phyloP scores from a whole-genome alignment of 1,140 invertebrate species.

The Fopius arisanus region DNA sequence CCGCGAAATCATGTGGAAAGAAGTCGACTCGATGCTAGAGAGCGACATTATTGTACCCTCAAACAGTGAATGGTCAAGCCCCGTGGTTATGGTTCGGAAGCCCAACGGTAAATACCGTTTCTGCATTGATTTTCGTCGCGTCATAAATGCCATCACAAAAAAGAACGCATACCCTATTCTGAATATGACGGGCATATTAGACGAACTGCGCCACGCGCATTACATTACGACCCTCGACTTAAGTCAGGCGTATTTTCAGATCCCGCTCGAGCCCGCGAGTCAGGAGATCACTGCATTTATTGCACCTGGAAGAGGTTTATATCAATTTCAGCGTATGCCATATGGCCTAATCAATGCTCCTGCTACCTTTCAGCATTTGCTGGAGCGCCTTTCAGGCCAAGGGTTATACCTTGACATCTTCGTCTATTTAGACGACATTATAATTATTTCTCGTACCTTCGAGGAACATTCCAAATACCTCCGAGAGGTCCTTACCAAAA shows the following conservation, averaged over 20 bases:
- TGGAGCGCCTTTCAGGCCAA: constrained; percentile 48
- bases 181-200: constrained; percentile 54
- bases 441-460: constrained; percentile 46
- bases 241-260: constrained; percentile 36
- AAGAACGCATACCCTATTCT: constrained; percentile 37
- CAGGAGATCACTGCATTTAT: constrained; percentile 53
- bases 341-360: constrained; percentile 56
- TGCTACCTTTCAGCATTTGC: constrained; percentile 50
- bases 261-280: neutral
- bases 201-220: constrained; percentile 47
- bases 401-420: constrained; percentile 42
- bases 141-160: constrained; percentile 57
- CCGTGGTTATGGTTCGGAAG: constrained; percentile 64
- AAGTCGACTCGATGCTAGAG: constrained; percentile 38
- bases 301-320: constrained; percentile 42
- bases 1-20: constrained; percentile 27
- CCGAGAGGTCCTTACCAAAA: constrained; percentile 30
- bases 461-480: constrained; percentile 46
- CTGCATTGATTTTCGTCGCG: constrained; percentile 60
- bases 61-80: constrained; percentile 43
- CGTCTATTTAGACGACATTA: constrained; percentile 48
- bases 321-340: constrained; percentile 48
- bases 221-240: constrained; percentile 53
- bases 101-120: constrained; percentile 57
- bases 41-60: constrained; percentile 37